phyloP scores from a whole-genome alignment of 1,140 invertebrate species.

The Zophobas atratus region DNA sequence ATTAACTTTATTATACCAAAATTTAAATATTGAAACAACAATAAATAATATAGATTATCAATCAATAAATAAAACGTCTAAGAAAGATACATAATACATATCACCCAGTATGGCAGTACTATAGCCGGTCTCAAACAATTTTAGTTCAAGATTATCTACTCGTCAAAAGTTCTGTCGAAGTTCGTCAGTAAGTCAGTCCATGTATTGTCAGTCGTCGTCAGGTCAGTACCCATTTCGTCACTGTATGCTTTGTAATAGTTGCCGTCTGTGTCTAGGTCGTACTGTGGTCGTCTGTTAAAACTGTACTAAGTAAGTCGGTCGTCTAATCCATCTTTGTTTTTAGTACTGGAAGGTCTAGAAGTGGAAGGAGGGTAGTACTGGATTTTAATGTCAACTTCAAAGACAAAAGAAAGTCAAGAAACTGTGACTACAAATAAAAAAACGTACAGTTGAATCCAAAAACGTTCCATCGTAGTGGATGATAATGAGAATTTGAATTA shows the following conservation, averaged over 20 bases:
- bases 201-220: slow-evolving; percentile 4
- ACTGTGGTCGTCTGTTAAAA: slow-evolving; percentile 20
- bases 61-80: no score
- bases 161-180: neutral
- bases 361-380: slow-evolving; percentile 57
- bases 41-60: no score
- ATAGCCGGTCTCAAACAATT: slow-evolving; percentile 49
- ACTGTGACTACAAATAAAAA: no score
- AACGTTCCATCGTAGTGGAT: no score
- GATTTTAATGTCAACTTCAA: slow-evolving; percentile 65
- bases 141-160: slow-evolving; percentile 14
- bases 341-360: slow-evolving; percentile 46
- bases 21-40: no score
- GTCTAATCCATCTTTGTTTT: slow-evolving; percentile 55
- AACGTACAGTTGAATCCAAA: no score
- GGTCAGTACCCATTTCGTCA: slow-evolving; percentile 62
- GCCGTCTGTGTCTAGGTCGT: slow-evolving; percentile 38
- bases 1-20: no score
- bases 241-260: slow-evolving; percentile 44
- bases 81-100: slow-evolving; percentile 46
- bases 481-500: no score
- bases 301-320: slow-evolving; percentile 51
- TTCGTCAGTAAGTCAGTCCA: slow-evolving; percentile 1
- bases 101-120: slow-evolving; percentile 55
- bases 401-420: no score